phyloP scores from a whole-genome alignment of 2,113 vertebrate genomes.

The Rousettus leschenaultii region DNA sequence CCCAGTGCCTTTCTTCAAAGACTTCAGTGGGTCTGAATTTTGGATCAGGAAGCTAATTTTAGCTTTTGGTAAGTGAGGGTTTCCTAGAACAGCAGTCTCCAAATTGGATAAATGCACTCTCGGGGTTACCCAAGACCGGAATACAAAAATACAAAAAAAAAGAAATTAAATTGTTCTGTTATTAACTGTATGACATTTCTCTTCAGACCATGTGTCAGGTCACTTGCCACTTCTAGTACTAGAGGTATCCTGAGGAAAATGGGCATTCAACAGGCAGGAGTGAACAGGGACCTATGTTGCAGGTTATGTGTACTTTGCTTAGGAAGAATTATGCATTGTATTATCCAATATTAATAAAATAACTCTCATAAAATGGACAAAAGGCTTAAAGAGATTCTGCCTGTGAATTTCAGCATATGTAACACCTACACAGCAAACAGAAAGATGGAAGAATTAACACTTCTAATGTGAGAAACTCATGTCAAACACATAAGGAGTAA shows the following conservation, averaged over 20 bases:
- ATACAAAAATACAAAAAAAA: background rate
- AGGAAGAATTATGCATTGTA: background rate
- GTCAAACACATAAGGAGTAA: background rate
- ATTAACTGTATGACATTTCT: background rate
- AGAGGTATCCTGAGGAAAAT: accelerated
- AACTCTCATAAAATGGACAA: background rate
- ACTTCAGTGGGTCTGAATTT: background rate
- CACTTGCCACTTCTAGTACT: background rate
- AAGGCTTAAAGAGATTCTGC: background rate
- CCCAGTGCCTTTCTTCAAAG: background rate
- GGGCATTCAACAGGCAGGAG: background rate
- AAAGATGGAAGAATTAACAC: background rate
- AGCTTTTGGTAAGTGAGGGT: background rate
- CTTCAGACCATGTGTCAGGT: background rate
- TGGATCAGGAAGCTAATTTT: background rate
- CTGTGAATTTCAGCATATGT: background rate
- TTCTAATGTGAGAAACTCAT: background rate
- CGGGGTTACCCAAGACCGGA: background rate
- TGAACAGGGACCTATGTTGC: accelerated
- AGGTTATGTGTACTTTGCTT: accelerated
- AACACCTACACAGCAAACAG: background rate
- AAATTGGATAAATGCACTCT: background rate
- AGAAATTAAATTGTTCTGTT: background rate
- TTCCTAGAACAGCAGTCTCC: background rate
- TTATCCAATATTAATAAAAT: background rate